Evolutionary conservation across 2,888 invertebrate species (phyloP), one percentile per base, ranked within the genome.

Genomic region (Drosophila colorata): DNA sequence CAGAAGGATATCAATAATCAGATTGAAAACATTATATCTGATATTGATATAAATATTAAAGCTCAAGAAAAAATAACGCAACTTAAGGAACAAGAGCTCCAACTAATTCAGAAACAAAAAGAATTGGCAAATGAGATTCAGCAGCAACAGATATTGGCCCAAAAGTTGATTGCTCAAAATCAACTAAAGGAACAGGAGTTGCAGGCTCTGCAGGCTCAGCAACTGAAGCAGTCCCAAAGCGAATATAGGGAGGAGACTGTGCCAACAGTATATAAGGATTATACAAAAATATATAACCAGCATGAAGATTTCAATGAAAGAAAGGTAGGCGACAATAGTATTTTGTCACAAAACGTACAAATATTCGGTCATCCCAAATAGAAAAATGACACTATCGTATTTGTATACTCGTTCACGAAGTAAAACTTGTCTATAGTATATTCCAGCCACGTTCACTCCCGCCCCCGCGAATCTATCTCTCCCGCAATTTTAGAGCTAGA

Each of bases 11-110:
- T 83, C 6, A 83, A 86, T 43, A 94, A 93, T 81, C 93, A 93
- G 14, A 90, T 94, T 57, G 94, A 94, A 76, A 94, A 94, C 82
- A 94, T 94, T 55, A 94, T 94, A 75, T 94, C 93, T 31, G 94
- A 94, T 91, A 93, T 94, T 85, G 94, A 94, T 89, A 93, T 92
- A 48, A 94, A 93, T 72, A 94, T 93, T 28, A 93, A 93, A 75
- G 93, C 92, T 46, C 93, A 94, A 74, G 91, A 91, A 58, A 88
- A 89, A 74, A 87, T 90, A 43, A 65, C 84, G 1, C 67, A 77
- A 23, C 73, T 90, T 0, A 89, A 89, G 48, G 82, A 87, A 51
- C 77, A 85, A 41, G 90, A 90, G 53, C 60, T 86, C 5, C 70
- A 81, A 33, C 61, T 90, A 3, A 63, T 90, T 4, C 75, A 86